Evolutionary conservation across 2,888 invertebrate species (phyloP).

Genomic region (Cataglyphis rosenhaueri): DNA sequence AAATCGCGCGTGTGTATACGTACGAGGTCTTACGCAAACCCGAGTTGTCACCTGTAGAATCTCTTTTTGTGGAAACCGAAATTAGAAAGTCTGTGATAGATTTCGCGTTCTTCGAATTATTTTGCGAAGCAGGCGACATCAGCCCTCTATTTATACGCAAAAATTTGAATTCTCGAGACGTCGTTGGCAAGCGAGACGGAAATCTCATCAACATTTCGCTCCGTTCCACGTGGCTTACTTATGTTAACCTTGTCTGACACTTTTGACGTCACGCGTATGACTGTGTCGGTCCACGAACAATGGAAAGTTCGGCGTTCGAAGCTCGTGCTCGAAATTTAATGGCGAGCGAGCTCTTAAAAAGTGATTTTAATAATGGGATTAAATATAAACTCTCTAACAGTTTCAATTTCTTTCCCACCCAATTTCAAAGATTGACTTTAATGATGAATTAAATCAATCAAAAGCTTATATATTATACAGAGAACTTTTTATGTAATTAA

Average conservation of each 20-base stretch:
- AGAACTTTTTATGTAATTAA: background rate
- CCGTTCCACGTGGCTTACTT: constrained; percentile 56
- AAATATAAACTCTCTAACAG: background rate
- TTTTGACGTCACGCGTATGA: constrained; percentile 29
- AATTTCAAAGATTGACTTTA: background rate
- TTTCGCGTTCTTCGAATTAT: background rate
- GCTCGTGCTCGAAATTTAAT: constrained; percentile 14
- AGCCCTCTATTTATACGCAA: background rate
- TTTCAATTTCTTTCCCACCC: background rate
- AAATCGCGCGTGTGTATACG: background rate
- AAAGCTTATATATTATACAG: background rate
- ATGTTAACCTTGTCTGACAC: constrained; percentile 64
- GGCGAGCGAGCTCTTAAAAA: background rate
- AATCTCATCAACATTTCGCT: constrained; percentile 12
- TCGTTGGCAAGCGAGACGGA: background rate
- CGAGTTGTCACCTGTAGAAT: background rate
- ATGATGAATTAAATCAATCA: constrained; percentile 1
- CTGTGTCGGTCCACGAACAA: constrained; percentile 25
- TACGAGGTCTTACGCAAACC: background rate
- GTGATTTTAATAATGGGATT: background rate
- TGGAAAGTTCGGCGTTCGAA: constrained; percentile 15
- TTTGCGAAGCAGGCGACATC: too few species aligned
- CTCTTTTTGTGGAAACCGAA: background rate
- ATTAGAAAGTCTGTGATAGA: background rate
- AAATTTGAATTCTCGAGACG: constrained; percentile 43